Evolutionary conservation across 2,888 invertebrate genomes (phyloP).

Genomic region (Drosophila paramelanica): DNA sequence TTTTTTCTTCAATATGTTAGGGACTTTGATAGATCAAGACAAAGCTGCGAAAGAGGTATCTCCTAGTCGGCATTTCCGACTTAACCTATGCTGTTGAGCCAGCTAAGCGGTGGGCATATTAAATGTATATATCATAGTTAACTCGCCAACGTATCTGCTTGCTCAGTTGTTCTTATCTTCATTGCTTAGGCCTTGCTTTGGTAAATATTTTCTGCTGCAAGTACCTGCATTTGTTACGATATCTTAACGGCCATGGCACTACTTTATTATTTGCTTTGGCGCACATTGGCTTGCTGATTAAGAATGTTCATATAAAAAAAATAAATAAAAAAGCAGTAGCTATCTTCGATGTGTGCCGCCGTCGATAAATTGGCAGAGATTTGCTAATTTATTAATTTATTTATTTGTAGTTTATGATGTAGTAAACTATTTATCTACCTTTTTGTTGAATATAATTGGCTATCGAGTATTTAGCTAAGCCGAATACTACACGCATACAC

Average conservation of each 20-base stretch:
- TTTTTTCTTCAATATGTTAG: no score
- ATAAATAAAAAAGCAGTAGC: no score
- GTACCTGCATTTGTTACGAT: neutral
- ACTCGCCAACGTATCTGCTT: neutral
- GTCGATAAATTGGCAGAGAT: no score
- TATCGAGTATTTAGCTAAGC: no score
- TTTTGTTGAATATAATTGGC: no score
- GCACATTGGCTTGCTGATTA: neutral
- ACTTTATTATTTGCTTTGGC: neutral
- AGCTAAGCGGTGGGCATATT: neutral
- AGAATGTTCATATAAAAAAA: neutral
- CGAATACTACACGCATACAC: no score
- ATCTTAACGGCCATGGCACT: slow-evolving; percentile 16
- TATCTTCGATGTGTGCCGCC: no score
- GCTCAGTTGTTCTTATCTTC: slow-evolving; percentile 23
- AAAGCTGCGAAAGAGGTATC: neutral
- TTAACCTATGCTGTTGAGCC: neutral
- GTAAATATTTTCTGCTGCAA: slow-evolving; percentile 10
- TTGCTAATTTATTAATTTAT: no score
- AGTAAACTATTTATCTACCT: no score
- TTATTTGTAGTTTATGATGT: no score
- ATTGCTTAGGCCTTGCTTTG: neutral
- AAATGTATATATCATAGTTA: neutral
- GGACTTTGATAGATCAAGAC: no score
- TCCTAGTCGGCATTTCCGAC: neutral